A percentile compares a stretch with the other conserved stretches of the same genome.
Evolutionary conservation across 2,888 invertebrate species (phyloP).

Genomic region (Athrips mouffetella): DNA sequence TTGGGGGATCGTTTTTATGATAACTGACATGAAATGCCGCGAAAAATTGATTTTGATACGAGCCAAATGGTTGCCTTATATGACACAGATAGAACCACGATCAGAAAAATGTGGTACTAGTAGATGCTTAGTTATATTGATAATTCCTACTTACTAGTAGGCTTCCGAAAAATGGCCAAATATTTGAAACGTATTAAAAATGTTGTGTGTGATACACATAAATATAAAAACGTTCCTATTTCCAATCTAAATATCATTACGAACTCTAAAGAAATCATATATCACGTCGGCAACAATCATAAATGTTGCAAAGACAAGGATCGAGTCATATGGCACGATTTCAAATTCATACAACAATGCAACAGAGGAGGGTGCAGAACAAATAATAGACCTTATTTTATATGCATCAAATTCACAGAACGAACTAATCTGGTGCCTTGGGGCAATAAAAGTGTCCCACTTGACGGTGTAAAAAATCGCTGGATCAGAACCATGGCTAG

Average conservation of each 20-base stretch:
- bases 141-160: no score
- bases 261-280: slow-evolving; percentile 1
- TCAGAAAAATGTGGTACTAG: no score
- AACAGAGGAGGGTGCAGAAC: slow-evolving; percentile 64
- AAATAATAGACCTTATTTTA: slow-evolving; percentile 75
- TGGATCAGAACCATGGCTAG: not conserved
- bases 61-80: no score
- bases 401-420: slow-evolving; percentile 77
- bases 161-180: no score
- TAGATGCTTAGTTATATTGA: no score
- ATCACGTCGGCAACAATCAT: slow-evolving; percentile 6
- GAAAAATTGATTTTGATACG: no score
- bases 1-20: not conserved
- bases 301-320: slow-evolving; percentile 20
- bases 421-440: slow-evolving; percentile 73
- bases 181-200: no score
- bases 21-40: no score
- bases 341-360: slow-evolving; percentile 63
- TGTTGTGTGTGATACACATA: not conserved
- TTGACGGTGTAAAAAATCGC: slow-evolving; percentile 56
- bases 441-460: slow-evolving; percentile 75
- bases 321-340: slow-evolving; percentile 47
- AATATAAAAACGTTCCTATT: not conserved
- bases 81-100: no score
- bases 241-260: slow-evolving; percentile 16